Percentiles rank a stretch among this genome's conserved stretches.
Conservation (phyloP, 2,113 vertebrate genomes). For the Saguinus midas region DNA sequence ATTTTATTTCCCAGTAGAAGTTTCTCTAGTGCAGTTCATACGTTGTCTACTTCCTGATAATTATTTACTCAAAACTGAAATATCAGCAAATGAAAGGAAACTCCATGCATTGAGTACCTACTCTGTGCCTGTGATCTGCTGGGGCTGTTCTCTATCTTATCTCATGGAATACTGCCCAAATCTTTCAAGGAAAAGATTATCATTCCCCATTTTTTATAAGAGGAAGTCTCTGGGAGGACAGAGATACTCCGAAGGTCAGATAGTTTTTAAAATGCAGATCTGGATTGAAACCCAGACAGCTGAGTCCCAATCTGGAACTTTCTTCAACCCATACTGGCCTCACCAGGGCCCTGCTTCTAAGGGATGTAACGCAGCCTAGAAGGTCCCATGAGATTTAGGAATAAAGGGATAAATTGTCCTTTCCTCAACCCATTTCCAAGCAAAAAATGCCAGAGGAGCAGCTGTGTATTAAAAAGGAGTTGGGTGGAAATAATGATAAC, state of each 20-base stretch:
- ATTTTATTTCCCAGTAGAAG: background rate
- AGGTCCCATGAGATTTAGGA: too few relatives aligned
- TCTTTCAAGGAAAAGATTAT: constrained; percentile 14
- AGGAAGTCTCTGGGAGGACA: background rate
- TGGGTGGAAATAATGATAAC: background rate
- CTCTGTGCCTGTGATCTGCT: background rate
- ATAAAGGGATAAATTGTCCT: background rate
- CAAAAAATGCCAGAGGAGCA: background rate
- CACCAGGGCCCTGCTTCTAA: background rate
- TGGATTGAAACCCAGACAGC: background rate
- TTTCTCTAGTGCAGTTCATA: background rate
- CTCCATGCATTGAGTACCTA: background rate
- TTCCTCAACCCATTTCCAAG: background rate
- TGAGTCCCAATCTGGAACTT: background rate
- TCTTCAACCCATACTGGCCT: background rate
- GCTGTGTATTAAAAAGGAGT: background rate
- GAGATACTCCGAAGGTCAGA: background rate
- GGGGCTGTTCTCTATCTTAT: background rate
- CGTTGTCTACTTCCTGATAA: background rate
- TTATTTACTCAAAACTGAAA: background rate
- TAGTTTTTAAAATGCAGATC: background rate
- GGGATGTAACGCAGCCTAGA: background rate
- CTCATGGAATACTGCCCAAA: background rate
- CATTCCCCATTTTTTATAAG: background rate
- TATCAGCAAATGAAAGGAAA: background rate